phyloP scores from a whole-genome alignment of 2,797 vertebrate genomes.

The Squalus acanthias region DNA sequence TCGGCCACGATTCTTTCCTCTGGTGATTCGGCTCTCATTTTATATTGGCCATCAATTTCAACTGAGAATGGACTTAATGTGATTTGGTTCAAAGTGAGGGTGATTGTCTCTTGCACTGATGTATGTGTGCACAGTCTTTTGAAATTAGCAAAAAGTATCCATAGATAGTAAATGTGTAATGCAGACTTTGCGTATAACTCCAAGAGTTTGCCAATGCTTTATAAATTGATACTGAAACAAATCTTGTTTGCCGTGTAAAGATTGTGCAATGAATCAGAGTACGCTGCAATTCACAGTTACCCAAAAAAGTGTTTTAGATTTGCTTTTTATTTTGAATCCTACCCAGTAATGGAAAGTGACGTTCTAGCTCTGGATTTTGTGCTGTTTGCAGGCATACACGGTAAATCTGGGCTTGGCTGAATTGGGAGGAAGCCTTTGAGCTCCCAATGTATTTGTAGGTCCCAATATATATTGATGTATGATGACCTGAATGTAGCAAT shows the following conservation, averaged over 20 bases:
- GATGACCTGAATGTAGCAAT: not conserved
- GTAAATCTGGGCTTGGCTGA: not conserved
- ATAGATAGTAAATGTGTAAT: not conserved
- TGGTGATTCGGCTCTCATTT: not conserved
- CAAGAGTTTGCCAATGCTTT: not conserved
- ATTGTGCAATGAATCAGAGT: not conserved
- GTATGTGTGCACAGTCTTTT: too few relatives aligned
- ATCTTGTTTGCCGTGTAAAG: too few relatives aligned
- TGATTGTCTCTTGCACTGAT: not conserved
- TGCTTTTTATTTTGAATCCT: not conserved
- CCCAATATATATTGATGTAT: not conserved
- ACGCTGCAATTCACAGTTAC: not conserved
- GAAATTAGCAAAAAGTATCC: not conserved
- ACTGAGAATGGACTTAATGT: not conserved
- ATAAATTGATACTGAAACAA: not conserved
- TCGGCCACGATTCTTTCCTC: not conserved
- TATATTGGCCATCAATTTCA: not conserved
- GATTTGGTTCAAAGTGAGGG: not conserved
- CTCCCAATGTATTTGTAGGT: not conserved
- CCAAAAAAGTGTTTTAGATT: not conserved
- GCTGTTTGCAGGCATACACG: not conserved
- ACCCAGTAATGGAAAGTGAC: not conserved
- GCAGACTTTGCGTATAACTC: too few relatives aligned
- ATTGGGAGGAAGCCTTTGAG: not conserved
- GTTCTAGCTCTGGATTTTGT: not conserved